Percentiles rank a stretch among this genome's conserved stretches.
Conservation (phyloP, 2,888 invertebrate genomes). For the Autographa gamma region DNA sequence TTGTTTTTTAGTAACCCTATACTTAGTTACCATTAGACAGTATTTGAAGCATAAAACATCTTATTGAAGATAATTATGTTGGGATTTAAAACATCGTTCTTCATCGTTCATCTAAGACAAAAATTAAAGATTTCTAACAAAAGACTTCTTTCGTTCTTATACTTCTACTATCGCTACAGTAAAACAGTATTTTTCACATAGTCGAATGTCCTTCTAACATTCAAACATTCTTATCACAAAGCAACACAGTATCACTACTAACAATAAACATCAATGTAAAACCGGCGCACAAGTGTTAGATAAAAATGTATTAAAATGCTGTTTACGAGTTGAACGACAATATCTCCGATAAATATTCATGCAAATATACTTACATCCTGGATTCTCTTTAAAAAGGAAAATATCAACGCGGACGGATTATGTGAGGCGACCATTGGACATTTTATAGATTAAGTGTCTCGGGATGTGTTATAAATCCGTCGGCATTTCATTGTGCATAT, state of each 20-base stretch:
- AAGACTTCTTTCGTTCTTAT: too few species aligned
- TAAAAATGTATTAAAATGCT: constrained; percentile 86
- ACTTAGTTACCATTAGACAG: too few species aligned
- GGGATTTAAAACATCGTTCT: too few species aligned
- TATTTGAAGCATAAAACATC: too few species aligned
- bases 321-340: constrained; percentile 80
- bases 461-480: constrained; percentile 38
- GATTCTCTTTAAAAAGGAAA: constrained; percentile 87
- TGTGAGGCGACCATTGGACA: constrained; percentile 61
- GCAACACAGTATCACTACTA: constrained; percentile 18
- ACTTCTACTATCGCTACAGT: too few species aligned
- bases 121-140: too few species aligned
- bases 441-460: constrained; percentile 52
- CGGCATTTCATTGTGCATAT: constrained; percentile 50
- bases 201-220: constrained; percentile 17
- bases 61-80: too few species aligned
- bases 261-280: constrained; percentile 45
- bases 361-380: constrained; percentile 85
- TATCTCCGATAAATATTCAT: constrained; percentile 86
- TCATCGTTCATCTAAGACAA: too few species aligned
- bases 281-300: constrained; percentile 63
- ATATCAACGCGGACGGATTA: constrained; percentile 82
- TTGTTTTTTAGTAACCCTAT: too few species aligned
- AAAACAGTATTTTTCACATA: too few species aligned
- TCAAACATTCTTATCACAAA: constrained; percentile 37